Evolutionary conservation across 2,113 vertebrate genomes (phyloP).

Genomic region (Piliocolobus tephrosceles): DNA sequence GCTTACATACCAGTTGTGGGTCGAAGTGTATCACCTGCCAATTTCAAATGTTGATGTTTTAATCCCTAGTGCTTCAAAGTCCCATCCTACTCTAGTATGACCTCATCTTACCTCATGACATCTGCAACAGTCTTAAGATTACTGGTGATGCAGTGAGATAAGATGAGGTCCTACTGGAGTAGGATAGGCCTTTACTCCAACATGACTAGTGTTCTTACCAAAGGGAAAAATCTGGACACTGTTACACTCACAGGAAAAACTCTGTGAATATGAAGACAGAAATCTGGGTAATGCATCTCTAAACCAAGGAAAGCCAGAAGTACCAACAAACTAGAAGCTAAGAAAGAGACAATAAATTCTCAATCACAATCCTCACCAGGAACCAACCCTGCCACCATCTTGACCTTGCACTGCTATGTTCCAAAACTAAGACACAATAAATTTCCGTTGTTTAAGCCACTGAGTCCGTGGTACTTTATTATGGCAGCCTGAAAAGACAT

Average conservation of each 20-base stretch:
- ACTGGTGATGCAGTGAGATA: not conserved
- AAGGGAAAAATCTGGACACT: not conserved
- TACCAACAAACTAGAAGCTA: not conserved
- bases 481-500: not conserved
- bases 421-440: not conserved
- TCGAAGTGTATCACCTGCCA: not conserved
- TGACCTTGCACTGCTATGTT: not conserved
- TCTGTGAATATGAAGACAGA: not conserved
- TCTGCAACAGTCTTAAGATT: too few relatives aligned
- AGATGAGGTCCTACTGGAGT: not conserved
- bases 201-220: not conserved
- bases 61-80: not conserved
- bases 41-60: not conserved
- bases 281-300: not conserved
- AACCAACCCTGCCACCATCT: rapidly evolving
- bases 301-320: not conserved
- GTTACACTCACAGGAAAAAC: not conserved
- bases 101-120: too few relatives aligned
- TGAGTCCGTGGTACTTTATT: not conserved
- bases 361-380: rapidly evolving
- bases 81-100: too few relatives aligned
- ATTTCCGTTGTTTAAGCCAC: not conserved
- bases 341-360: not conserved
- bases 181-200: not conserved
- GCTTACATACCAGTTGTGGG: not conserved